Base-by-base conservation (phyloP, 2,888 invertebrate species). In the Chaetoderma sp. region DNA sequence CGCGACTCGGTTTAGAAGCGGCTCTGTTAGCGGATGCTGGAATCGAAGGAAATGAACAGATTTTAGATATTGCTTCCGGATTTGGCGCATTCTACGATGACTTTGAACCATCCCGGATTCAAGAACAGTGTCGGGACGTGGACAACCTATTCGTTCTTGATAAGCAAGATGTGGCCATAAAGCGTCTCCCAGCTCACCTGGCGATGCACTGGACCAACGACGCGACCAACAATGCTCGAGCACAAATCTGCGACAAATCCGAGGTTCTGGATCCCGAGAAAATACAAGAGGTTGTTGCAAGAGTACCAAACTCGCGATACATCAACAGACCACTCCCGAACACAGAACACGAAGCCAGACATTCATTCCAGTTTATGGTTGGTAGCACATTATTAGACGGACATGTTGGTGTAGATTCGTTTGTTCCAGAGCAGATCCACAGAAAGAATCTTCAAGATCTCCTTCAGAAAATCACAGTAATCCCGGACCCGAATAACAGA, bases 181-280 rank as follows among this genome's bases (percentile, higher is more conserved):
- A 74, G 50, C 49, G 72, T 6, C 78, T 70, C 64, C 79, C 79
- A 0, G 76, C 78, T 72, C 84, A 85, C 63, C 75, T 78, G n/a
- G 78, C 75, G n/a, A 78, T 77, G 78, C 77, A 80, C 55, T 77
- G 77, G 79, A 76, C 77, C 10, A 78, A 78, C 5, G 79, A 79
- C 45, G 78, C 79, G 10, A 68, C 77, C 6, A 27, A 75, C 57
- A 65, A 68, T 8, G 67, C 62, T 10, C 18, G 32, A 28, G 8
- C 49, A 16, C 28, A 30, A 54, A 52, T 50, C 59, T 47, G 47
- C 63, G 4, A n/a, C 13, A 18, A 39, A 44, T 18, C 5, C 39
- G n/a, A 23, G 13, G 10, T 33, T 6, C 27, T 58, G 61, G 5
- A 50, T 61, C 36, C 32, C 52, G 54, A 66, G 47, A 42, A 60